A percentile compares a stretch with the other conserved stretches of the same genome.
These are phyloP conservation scores for Plebejus anna DNA, from an alignment of 2,888 invertebrate genomes.

Conservation along the genomic window DNA sequence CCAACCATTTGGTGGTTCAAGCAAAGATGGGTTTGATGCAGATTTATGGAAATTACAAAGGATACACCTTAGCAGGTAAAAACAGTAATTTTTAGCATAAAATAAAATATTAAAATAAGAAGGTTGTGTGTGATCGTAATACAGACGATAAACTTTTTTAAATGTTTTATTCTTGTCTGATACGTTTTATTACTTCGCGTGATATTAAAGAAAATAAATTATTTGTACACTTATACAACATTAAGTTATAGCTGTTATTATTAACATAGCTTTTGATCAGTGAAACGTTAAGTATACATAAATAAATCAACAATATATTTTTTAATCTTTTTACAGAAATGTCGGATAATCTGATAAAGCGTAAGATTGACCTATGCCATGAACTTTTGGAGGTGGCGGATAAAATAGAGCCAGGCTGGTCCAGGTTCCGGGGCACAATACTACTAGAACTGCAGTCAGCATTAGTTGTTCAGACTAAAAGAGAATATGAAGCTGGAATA, in stretches of 20 bases:
- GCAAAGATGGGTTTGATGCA: slow-evolving; percentile 85
- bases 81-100: no score
- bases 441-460: slow-evolving; percentile 83
- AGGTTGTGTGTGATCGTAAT: no score
- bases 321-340: slow-evolving; percentile 66
- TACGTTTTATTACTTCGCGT: no score
- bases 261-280: no score
- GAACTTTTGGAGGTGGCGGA: slow-evolving; percentile 83
- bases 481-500: slow-evolving; percentile 72
- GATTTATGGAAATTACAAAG: slow-evolving; percentile 82
- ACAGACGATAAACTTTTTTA: no score
- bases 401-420: slow-evolving; percentile 82
- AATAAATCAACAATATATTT: no score
- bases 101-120: no score
- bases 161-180: no score
- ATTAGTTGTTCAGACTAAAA: slow-evolving; percentile 79
- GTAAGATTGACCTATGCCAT: slow-evolving; percentile 83
- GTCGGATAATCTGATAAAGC: slow-evolving; percentile 71
- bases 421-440: slow-evolving; percentile 82
- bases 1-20: slow-evolving; percentile 83
- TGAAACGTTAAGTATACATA: no score
- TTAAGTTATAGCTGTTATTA: no score
- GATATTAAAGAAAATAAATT: no score
- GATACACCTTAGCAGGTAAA: slow-evolving; percentile 77
- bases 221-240: no score